These are phyloP conservation scores for Phortica magna DNA, from an alignment of 2,888 invertebrate genomes.

Conservation along the genomic window DNA sequence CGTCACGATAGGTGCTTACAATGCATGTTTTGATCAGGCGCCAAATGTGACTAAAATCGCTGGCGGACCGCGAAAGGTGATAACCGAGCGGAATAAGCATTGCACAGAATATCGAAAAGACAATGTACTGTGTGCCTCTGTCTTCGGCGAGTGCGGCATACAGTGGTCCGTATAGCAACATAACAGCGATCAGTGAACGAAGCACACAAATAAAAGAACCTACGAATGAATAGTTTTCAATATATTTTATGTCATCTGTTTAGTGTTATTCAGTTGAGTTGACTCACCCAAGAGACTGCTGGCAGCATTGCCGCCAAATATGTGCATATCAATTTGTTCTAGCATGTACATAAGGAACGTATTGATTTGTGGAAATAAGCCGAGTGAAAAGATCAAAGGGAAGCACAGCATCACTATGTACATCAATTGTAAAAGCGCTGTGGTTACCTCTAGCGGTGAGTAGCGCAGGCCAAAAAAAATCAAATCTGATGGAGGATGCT, in stretches of 20 bases:
- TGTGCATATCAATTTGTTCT: constrained; percentile 95
- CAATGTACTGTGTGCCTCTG: constrained; percentile 91
- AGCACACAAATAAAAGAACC: constrained; percentile 88
- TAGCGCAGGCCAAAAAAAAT: constrained; percentile 73
- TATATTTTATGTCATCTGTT: neutral
- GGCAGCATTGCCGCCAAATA: constrained; percentile 93
- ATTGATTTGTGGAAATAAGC: constrained; percentile 97
- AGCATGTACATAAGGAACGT: constrained; percentile 97
- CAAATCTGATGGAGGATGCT: constrained; percentile 51
- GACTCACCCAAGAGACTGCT: constrained; percentile 86
- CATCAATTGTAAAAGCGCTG: constrained; percentile 85
- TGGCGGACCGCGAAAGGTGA: constrained; percentile 94
- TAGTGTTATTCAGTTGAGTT: neutral
- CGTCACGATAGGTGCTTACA: constrained; percentile 85
- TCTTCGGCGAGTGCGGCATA: constrained; percentile 92
- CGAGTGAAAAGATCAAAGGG: constrained; percentile 95
- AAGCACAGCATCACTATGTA: constrained; percentile 91
- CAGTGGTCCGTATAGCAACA: constrained; percentile 90
- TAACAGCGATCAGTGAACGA: constrained; percentile 88
- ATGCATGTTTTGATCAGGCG: constrained; percentile 88
- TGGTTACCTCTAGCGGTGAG: constrained; percentile 82
- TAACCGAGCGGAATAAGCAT: constrained; percentile 92
- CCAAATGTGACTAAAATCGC: constrained; percentile 94
- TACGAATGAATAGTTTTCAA: constrained; percentile 33
- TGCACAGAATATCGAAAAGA: constrained; percentile 97